Evolutionary conservation across 1,140 invertebrate species (phyloP), one percentile per base, ranked within the genome.

Genomic region (Calephelis nemesis): DNA sequence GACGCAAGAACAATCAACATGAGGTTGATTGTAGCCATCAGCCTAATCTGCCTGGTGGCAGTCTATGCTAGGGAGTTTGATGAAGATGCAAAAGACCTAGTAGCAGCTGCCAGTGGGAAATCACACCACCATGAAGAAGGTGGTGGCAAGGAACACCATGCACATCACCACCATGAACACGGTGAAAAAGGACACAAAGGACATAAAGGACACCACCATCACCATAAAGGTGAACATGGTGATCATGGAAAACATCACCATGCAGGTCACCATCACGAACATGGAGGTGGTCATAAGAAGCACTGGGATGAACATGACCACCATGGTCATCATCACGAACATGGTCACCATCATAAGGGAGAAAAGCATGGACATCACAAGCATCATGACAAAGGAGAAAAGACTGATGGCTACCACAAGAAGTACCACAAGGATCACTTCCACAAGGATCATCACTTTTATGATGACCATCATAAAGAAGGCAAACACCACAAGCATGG

Each of bases 81-180:
- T 8, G 87, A 87, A 68, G 85, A 87, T 40, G 78, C 81, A 39
- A 82, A 84, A 47, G 88, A 91, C 62, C 71, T 89, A 19, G 87
- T 87, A 12, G 79, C 86, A 54, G 50, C 50, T 9, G 50, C 50
- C 0, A 93, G 93, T 66, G 93, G 93, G 72, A 94, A 96, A 71
- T 93, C 93, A 54, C 92, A 93, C 67, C 95, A 96, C 62, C 93
- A 93, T 47, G 94, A 94, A 72, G 94, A 95, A 70, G 94, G 95
- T 50, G 95, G 95, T 52, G 88, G 87, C 47, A 79, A 91, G 54
- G 78, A 89, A n/a, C 88, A 91, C 58, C 88, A 90, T 54, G 77
- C 64, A 11, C 76, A 90, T 65, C 88, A 90, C 52, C 88, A 90
- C 40, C 88, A 90, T 58, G 86, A 90, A 7, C 88, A 90, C 47